Percentiles rank a stretch among this genome's conserved stretches.
Evolutionary conservation across 2,888 invertebrate species (phyloP).

Genomic region (Hoplodrina blanda): DNA sequence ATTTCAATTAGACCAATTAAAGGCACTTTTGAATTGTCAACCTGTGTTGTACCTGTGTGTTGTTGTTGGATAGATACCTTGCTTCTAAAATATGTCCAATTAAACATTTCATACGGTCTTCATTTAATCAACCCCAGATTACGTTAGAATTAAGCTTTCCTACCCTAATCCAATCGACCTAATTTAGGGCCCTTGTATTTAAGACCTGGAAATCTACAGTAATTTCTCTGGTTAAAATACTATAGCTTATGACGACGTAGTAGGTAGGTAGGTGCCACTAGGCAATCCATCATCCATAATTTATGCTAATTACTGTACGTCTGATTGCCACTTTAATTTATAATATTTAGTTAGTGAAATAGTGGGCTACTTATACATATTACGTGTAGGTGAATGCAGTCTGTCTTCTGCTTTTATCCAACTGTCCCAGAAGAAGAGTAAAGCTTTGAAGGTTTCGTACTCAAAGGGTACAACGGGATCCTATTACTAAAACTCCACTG

Average conservation of each 20-base stretch:
- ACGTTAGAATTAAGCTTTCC: not conserved
- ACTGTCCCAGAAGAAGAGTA: not conserved
- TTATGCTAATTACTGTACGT: not conserved
- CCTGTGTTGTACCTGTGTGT: too few relatives aligned
- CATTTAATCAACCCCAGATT: slow-evolving; percentile 8
- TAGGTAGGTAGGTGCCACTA: not conserved
- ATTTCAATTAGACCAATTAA: too few relatives aligned
- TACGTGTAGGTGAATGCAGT: not conserved
- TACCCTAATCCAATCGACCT: not conserved
- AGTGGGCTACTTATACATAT: not conserved
- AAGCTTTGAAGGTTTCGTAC: not conserved
- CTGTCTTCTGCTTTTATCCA: not conserved
- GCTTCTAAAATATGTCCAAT: too few relatives aligned
- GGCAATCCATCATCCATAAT: slow-evolving; percentile 1
- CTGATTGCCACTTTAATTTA: not conserved
- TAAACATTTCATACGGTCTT: too few relatives aligned
- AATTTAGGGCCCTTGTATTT: not conserved
- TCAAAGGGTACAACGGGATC: too few relatives aligned
- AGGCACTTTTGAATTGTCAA: too few relatives aligned
- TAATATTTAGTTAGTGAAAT: not conserved
- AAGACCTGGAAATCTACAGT: not conserved
- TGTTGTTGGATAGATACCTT: too few relatives aligned
- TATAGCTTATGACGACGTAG: not conserved
- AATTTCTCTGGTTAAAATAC: not conserved
- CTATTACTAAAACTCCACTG: too few relatives aligned